Evolutionary conservation across 1,140 invertebrate genomes (phyloP).

Genomic region (Dryas iulia): DNA sequence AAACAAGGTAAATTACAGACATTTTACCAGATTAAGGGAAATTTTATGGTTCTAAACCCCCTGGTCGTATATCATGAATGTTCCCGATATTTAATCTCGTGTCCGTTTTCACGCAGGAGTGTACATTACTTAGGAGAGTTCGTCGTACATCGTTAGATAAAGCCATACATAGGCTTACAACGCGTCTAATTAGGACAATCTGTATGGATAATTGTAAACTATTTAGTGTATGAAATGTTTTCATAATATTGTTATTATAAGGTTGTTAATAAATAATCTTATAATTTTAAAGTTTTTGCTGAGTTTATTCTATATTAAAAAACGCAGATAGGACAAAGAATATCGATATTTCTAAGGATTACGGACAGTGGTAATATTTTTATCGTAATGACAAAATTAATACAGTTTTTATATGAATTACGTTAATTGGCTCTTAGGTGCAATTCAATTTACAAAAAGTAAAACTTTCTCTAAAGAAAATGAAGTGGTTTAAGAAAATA

Average conservation of each 20-base stretch:
- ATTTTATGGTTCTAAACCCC: not conserved
- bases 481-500: too few relatives aligned
- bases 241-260: not conserved
- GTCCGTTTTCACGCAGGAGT: slow-evolving; percentile 7
- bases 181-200: slow-evolving; percentile 21
- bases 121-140: slow-evolving; percentile 1
- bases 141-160: slow-evolving; percentile 19
- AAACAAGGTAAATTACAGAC: not conserved
- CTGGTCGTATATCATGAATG: not conserved
- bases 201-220: not conserved
- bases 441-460: too few relatives aligned
- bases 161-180: slow-evolving; percentile 18
- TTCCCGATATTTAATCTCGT: slow-evolving; percentile 5
- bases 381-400: too few relatives aligned
- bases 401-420: too few relatives aligned
- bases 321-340: too few relatives aligned
- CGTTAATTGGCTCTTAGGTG: too few relatives aligned
- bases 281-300: too few relatives aligned
- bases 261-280: not conserved
- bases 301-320: too few relatives aligned
- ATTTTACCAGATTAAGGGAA: not conserved
- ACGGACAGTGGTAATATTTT: too few relatives aligned
- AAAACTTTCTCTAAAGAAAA: too few relatives aligned
- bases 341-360: too few relatives aligned
- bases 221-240: not conserved